Evolutionary conservation across 2,797 vertebrate species (phyloP), one percentile per base, ranked within the genome.

Genomic region (Anguilla obscura): DNA sequence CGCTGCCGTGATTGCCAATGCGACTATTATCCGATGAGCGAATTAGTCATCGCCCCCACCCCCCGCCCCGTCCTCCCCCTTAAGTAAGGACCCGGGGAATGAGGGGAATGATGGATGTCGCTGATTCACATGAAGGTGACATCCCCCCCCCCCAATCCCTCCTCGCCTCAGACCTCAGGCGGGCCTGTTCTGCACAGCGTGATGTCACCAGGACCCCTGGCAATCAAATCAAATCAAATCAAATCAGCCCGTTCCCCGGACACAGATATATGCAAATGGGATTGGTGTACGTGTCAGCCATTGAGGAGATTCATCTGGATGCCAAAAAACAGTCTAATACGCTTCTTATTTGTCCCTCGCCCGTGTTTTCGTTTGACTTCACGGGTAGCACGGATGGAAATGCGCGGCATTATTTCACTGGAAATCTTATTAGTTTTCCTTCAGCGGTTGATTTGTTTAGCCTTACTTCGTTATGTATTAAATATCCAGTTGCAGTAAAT

Each of bases 81-180:
- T 33, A 82, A 45, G 36, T 63, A 84, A 80, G 54, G 74, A 36
- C 58, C 71, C 83, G 30, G 80, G 40, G 56, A 58, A 56, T 16
- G 24, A 56, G 71, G 3, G 33, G 58, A 24, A 33, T 60, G 76
- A 85, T 86, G 84, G 79, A 85, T 87, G 89, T 85, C 69, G 79
- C 54, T 86, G 86, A 89, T 69, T 85, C 71, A 40, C 52, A 40
- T 58, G 56, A 69, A 87, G 84, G 89, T 82, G 84, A 86, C 86
- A 87, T 52, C 12, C n/a, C 3, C 18, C n/a, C 50, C 40, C n/a
- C 21, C 54, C 40, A 33, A 6, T 5, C 16, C 21, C n/a, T 40
- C 45, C 48, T 83, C 40, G 18, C 30, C 7, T 69, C 2, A 1
- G 50, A 1, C 24, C 69, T 85, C 52, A 14, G 63, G 58, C 69